A percentile compares a stretch with the other conserved stretches of the same genome.
Evolutionary conservation across 2,113 vertebrate genomes (phyloP).

Genomic region (Leucosticte australis): DNA sequence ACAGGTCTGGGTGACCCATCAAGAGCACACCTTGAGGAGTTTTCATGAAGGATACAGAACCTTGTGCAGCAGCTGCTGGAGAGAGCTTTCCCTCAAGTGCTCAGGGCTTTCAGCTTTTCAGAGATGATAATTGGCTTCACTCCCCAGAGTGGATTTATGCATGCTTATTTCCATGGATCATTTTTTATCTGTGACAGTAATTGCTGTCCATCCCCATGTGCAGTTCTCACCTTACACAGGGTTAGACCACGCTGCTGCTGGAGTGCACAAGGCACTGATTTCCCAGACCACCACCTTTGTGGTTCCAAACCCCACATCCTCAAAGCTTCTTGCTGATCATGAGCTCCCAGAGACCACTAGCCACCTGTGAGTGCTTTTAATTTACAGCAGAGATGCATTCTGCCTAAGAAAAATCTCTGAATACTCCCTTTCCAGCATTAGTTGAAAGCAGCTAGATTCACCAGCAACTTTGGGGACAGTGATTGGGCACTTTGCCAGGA

Average conservation of each 20-base stretch:
- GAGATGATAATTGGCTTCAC: not conserved
- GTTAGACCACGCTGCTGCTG: fast-evolving
- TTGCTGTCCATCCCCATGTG: not conserved
- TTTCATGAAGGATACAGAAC: not conserved
- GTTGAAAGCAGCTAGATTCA: not conserved
- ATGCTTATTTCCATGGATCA: not conserved
- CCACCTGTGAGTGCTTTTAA: not conserved
- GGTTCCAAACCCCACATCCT: not conserved
- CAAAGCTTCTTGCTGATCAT: not conserved
- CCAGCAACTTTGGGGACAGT: not conserved
- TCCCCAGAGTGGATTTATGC: not conserved
- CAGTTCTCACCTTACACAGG: not conserved
- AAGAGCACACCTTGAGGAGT: not conserved
- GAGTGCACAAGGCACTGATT: not conserved
- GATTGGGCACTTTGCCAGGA: not conserved
- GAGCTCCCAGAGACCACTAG: not conserved
- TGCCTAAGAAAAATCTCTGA: not conserved
- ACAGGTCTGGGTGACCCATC: fast-evolving
- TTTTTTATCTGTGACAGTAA: not conserved
- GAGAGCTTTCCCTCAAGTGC: not conserved
- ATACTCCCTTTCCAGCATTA: not conserved
- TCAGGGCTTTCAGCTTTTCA: not conserved
- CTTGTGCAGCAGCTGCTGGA: not conserved
- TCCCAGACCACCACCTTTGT: not conserved
- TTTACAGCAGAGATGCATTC: not conserved